A percentile compares a stretch with the other conserved stretches of the same genome.
phyloP scores from a whole-genome alignment of 2,888 invertebrate genomes.

The Tipula lateralis region DNA sequence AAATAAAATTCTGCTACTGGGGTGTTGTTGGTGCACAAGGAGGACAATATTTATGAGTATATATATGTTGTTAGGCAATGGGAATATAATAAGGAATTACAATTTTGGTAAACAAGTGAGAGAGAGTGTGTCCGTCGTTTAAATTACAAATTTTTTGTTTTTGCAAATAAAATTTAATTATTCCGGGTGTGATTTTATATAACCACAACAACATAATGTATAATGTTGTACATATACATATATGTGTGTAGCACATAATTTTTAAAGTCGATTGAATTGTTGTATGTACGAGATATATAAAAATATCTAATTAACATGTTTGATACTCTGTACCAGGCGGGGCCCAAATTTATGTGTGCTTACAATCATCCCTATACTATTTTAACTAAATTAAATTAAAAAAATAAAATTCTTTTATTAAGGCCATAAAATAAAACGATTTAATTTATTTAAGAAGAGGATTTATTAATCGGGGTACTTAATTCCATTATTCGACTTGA shows the following conservation, averaged over 20 bases:
- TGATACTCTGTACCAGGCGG: not conserved
- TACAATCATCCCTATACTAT: not conserved
- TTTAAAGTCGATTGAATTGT: not conserved
- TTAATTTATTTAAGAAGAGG: conserved; percentile 15
- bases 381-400: conserved; percentile 3
- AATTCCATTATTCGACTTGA: conserved; percentile 1
- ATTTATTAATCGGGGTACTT: conserved; percentile 19
- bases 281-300: not conserved
- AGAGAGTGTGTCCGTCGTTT: not conserved
- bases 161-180: not conserved
- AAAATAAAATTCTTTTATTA: not conserved
- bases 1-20: not conserved
- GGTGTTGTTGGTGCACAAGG: not conserved
- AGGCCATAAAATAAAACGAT: not conserved
- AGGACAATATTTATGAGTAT: not conserved
- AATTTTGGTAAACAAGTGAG: not conserved
- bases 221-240: not conserved
- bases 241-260: not conserved
- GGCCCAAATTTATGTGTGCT: too few species aligned
- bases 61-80: not conserved
- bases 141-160: not conserved
- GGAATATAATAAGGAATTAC: conserved; percentile 3
- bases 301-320: not conserved
- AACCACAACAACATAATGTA: not conserved
- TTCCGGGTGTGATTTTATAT: not conserved